These are phyloP conservation scores for Macrobrachium nipponense DNA, from an alignment of 1,140 invertebrate species.

Conservation along the genomic window DNA sequence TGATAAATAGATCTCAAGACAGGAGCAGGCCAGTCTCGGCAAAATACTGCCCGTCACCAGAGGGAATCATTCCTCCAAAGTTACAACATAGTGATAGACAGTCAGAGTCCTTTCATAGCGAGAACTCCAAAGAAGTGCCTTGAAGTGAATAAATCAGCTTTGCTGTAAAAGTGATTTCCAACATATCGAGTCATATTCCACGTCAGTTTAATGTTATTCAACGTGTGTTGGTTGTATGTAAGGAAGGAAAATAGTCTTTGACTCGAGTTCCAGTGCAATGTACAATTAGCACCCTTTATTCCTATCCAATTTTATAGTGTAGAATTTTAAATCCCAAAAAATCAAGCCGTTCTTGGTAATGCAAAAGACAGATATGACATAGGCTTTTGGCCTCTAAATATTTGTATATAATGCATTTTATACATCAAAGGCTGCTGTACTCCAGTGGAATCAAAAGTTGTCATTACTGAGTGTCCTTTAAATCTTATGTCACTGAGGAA, in stretches of 20 bases:
- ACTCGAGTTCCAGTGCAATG: too few relatives aligned
- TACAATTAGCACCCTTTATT: too few relatives aligned
- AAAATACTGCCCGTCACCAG: background rate
- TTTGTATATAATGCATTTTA: slow-evolving; percentile 24
- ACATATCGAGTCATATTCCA: background rate
- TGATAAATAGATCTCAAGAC: slow-evolving; percentile 18
- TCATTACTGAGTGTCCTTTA: background rate
- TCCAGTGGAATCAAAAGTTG: background rate
- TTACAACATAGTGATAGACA: background rate
- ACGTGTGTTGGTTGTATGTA: too few relatives aligned
- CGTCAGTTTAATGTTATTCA: too few relatives aligned
- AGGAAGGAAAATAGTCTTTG: too few relatives aligned
- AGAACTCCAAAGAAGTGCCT: background rate
- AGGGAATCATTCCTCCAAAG: background rate
- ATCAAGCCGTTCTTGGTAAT: background rate
- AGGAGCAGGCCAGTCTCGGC: slow-evolving; percentile 10
- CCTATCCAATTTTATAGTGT: background rate
- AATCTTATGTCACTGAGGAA: background rate
- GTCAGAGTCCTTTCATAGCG: background rate
- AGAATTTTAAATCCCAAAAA: slow-evolving; percentile 6
- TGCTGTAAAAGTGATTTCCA: background rate
- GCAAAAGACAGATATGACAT: background rate
- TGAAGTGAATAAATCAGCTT: background rate
- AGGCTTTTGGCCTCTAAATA: slow-evolving; percentile 17
- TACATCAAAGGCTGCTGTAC: background rate